Conservation (phyloP, 2,113 vertebrate species). For the Anguilla rostrata region DNA sequence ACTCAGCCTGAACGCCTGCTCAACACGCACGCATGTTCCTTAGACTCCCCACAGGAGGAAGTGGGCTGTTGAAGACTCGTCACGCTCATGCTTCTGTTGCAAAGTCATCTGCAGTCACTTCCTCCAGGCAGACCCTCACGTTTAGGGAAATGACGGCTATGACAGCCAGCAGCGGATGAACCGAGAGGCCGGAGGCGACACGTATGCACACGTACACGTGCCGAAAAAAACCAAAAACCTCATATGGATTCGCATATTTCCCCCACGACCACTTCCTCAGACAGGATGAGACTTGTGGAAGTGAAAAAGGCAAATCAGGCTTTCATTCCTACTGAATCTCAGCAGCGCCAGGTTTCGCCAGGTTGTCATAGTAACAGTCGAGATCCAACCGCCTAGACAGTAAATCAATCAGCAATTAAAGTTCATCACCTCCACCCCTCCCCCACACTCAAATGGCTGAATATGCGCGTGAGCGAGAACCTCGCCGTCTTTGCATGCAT, state of each 20-base stretch:
- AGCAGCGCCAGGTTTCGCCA: slow-evolving; percentile 39
- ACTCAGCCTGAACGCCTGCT: neutral
- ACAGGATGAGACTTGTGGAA: neutral
- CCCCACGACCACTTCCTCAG: neutral
- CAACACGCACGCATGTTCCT: neutral
- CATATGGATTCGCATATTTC: neutral
- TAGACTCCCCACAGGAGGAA: neutral
- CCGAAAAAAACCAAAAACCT: neutral
- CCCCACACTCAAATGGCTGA: neutral
- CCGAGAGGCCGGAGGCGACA: neutral
- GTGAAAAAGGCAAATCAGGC: neutral
- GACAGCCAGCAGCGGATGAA: neutral
- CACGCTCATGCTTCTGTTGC: neutral
- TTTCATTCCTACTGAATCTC: neutral
- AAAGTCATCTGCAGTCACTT: neutral
- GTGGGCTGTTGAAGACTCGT: neutral
- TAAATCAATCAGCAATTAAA: neutral
- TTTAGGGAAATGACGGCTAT: neutral
- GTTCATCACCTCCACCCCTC: neutral
- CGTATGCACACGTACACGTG: too few species aligned
- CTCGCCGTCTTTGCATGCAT: neutral
- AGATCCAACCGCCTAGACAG: neutral
- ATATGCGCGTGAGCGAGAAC: neutral
- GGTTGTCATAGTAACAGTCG: slow-evolving; percentile 75
- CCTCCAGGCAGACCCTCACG: neutral